Percentiles rank a stretch among this genome's conserved stretches.
These are phyloP conservation scores for Vireo altiloquus DNA, from an alignment of 2,113 vertebrate genomes.

Conservation along the genomic window DNA sequence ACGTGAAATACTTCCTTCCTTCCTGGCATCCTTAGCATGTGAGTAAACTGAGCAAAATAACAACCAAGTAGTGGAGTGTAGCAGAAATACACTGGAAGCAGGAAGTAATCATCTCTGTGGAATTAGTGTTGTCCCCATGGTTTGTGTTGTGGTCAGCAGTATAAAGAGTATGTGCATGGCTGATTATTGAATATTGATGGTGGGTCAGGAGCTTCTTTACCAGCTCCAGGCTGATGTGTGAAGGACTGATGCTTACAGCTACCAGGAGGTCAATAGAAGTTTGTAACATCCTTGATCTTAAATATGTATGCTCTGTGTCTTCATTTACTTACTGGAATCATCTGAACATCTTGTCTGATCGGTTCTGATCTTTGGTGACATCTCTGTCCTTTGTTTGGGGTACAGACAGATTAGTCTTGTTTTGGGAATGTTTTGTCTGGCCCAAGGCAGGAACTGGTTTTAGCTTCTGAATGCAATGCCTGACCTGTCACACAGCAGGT, in stretches of 20 bases:
- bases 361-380: background rate
- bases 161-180: background rate
- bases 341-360: background rate
- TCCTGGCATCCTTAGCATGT: background rate
- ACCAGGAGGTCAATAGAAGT: background rate
- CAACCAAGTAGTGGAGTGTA: background rate
- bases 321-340: background rate
- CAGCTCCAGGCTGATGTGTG: background rate
- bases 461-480: background rate
- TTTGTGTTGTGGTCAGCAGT: background rate
- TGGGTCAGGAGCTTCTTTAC: background rate
- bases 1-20: background rate
- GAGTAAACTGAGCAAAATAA: background rate
- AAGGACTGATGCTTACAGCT: background rate
- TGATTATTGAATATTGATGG: background rate
- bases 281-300: background rate
- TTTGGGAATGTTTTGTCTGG: background rate
- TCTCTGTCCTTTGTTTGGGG: background rate
- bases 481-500: background rate
- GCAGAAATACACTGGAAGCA: background rate
- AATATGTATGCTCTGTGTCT: accelerated
- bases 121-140: background rate
- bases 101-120: background rate
- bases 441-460: background rate
- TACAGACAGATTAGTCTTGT: background rate